Conservation (phyloP, 2,113 vertebrate genomes). For the Alosa alosa region DNA sequence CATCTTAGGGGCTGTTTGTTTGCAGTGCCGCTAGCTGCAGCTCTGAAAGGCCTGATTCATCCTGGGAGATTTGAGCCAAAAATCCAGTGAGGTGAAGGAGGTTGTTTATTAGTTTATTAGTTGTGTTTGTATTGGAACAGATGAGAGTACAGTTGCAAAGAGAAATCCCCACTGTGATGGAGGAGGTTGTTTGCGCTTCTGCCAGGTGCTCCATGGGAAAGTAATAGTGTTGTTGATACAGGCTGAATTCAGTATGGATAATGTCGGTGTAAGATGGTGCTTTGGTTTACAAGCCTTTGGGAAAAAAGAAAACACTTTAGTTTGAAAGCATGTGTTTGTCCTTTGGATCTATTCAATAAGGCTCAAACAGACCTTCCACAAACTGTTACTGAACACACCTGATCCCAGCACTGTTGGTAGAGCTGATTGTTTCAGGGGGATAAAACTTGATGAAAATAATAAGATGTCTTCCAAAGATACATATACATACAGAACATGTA, state of each 20-base stretch:
- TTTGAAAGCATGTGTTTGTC: neutral
- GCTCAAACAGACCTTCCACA: neutral
- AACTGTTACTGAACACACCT: neutral
- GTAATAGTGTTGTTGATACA: neutral
- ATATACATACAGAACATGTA: neutral
- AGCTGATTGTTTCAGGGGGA: too few relatives aligned
- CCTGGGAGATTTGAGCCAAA: constrained; percentile 37
- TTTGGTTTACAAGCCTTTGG: neutral
- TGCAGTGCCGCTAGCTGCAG: constrained; percentile 38
- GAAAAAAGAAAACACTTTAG: neutral
- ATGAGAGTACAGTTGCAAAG: constrained; percentile 31
- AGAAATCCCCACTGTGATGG: constrained; percentile 11
- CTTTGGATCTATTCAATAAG: neutral
- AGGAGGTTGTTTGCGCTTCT: constrained; percentile 25
- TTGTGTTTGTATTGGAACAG: constrained; percentile 30
- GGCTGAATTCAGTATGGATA: neutral
- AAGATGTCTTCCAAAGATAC: neutral
- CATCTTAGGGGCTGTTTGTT: constrained; percentile 71
- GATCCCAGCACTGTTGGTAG: neutral
- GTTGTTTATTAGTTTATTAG: constrained; percentile 31
- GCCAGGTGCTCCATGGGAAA: neutral
- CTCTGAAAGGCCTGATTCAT: constrained; percentile 45
- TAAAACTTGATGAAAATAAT: neutral
- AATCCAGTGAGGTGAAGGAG: constrained; percentile 34
- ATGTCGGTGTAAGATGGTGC: neutral